These are phyloP conservation scores for Hirtodrosophila cameraria DNA, from an alignment of 2,888 invertebrate genomes.

Conservation along the genomic window DNA sequence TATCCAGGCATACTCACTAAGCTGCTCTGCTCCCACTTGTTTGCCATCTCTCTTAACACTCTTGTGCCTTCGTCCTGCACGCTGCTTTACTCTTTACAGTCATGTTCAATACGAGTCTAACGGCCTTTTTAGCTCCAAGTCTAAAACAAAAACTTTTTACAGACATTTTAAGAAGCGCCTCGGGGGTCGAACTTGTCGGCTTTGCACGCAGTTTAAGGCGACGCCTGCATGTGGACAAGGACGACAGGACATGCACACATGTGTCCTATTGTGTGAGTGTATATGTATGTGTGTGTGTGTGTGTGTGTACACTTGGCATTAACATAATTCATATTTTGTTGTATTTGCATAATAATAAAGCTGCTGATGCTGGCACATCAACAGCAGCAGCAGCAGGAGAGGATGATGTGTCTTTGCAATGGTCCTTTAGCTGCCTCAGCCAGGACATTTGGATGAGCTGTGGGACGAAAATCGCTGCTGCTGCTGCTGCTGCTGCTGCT, in stretches of 20 bases:
- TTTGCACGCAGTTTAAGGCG: conserved; percentile 50
- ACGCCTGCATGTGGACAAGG: conserved; percentile 35
- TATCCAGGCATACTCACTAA: conserved; percentile 18
- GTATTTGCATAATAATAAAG: conserved; percentile 73
- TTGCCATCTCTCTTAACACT: not conserved
- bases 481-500: conserved; percentile 40
- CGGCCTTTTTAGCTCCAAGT: conserved; percentile 20
- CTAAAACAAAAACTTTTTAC: conserved; percentile 42
- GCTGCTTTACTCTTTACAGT: not conserved
- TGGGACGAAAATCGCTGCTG: conserved; percentile 7
- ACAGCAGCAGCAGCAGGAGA: conserved; percentile 18
- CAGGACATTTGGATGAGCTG: conserved; percentile 41
- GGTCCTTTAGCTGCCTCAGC: conserved; percentile 58
- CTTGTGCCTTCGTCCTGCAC: not conserved
- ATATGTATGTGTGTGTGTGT: conserved; percentile 10
- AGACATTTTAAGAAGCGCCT: conserved; percentile 27
- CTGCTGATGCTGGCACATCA: conserved; percentile 62
- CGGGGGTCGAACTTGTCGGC: conserved; percentile 44
- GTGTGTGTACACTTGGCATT: conserved; percentile 61
- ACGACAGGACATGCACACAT: conserved; percentile 37
- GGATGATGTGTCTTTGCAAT: conserved; percentile 26
- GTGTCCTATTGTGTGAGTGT: conserved; percentile 10
- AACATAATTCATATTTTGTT: conserved; percentile 75
- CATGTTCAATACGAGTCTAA: conserved; percentile 23
- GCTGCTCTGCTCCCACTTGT: conserved; percentile 3